Conservation (phyloP, 2,888 invertebrate genomes). For the Chrysolina americana region DNA sequence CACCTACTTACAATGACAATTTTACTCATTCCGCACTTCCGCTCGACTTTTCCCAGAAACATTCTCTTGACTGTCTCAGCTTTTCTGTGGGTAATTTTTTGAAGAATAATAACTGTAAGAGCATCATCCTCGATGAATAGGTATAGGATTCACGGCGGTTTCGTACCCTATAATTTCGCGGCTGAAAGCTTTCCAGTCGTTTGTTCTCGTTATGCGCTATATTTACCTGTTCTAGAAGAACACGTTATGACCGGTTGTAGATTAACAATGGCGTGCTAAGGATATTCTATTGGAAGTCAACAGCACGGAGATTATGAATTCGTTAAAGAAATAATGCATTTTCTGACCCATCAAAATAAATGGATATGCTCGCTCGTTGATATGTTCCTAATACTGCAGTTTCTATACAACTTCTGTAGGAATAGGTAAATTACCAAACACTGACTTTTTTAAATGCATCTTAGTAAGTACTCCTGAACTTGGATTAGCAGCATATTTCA, state of each 20-base stretch:
- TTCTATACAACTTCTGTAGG: too few species aligned
- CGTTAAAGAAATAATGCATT: too few species aligned
- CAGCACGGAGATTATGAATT: not conserved
- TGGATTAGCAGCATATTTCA: too few species aligned
- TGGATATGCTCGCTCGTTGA: too few species aligned
- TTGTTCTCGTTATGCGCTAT: conserved; percentile 47
- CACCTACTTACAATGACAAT: too few species aligned
- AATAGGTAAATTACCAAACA: too few species aligned
- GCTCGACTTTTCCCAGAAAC: conserved; percentile 8
- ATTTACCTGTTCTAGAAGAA: conserved; percentile 47
- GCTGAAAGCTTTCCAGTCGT: conserved; percentile 46
- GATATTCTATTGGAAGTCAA: not conserved
- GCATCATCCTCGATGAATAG: conserved; percentile 37
- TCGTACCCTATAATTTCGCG: conserved; percentile 52
- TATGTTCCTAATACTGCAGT: too few species aligned
- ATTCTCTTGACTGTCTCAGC: conserved; percentile 15
- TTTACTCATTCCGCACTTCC: not conserved
- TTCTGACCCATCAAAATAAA: too few species aligned
- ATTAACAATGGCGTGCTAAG: conserved; percentile 33
- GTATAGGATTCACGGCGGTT: conserved; percentile 38
- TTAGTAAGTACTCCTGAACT: too few species aligned
- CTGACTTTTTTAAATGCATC: too few species aligned
- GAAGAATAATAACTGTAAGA: conserved; percentile 15
- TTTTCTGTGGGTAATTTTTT: conserved; percentile 10
- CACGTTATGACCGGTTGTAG: conserved; percentile 44